Percentiles rank a stretch among this genome's conserved stretches.
Conservation (phyloP, 2,113 vertebrate species). For the Nettapus auritus region DNA sequence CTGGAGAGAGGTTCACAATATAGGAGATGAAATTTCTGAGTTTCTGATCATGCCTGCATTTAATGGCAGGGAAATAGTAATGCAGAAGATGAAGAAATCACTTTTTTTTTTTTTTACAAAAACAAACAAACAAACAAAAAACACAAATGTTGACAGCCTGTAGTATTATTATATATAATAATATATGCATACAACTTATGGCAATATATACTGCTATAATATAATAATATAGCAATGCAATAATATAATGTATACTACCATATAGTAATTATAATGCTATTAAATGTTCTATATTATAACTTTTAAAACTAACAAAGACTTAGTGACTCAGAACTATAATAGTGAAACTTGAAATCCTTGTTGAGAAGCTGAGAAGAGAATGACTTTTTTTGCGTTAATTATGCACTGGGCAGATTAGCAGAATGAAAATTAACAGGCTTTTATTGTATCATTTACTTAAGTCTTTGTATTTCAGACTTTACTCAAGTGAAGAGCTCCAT, state of each 20-base stretch:
- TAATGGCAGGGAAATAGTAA: not conserved
- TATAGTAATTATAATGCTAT: not conserved
- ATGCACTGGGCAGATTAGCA: not conserved
- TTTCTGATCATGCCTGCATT: not conserved
- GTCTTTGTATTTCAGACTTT: slow-evolving; percentile 8
- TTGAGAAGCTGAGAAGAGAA: not conserved
- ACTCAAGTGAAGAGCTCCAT: not conserved
- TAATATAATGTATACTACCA: not conserved
- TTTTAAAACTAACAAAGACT: not conserved
- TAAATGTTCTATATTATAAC: not conserved
- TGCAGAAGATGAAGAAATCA: not conserved
- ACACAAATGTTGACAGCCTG: no score
- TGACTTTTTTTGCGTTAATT: not conserved
- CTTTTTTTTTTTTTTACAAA: no score
- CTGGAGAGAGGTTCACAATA: not conserved
- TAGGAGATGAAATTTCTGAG: not conserved
- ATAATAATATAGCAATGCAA: not conserved
- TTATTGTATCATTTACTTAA: not conserved
- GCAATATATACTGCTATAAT: not conserved
- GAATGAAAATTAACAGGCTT: slow-evolving; percentile 9
- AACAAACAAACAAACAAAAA: no score
- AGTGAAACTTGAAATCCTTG: not conserved
- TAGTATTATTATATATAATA: not conserved
- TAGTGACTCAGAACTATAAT: not conserved
- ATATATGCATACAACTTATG: not conserved